A percentile compares a stretch with the other conserved stretches of the same genome.
These are phyloP conservation scores for Oxycera nigricornis DNA, from an alignment of 2,888 invertebrate species.

Conservation along the genomic window DNA sequence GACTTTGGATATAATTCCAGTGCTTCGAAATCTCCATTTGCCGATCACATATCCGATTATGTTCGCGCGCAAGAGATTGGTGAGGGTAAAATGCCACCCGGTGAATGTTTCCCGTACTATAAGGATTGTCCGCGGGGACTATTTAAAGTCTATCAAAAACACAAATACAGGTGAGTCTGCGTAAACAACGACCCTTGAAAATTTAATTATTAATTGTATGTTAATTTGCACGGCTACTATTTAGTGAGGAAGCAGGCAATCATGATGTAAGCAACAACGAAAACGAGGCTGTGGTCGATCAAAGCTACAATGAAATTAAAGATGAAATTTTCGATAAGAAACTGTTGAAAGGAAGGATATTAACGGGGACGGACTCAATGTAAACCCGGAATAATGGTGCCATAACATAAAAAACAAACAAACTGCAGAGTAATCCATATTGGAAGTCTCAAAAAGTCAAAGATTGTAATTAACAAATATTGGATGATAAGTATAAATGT, in stretches of 20 bases:
- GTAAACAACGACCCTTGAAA: background rate
- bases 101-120: conserved; percentile 87
- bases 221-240: no score
- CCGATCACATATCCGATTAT: conserved; percentile 76
- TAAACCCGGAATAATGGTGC: conserved; percentile 9
- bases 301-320: conserved; percentile 34
- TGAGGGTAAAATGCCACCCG: conserved; percentile 67
- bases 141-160: conserved; percentile 62
- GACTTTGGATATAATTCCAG: conserved; percentile 63
- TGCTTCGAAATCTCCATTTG: conserved; percentile 82
- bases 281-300: conserved; percentile 2
- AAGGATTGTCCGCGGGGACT: conserved; percentile 83
- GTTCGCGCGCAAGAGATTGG: conserved; percentile 82
- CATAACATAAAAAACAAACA: background rate
- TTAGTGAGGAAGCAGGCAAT: background rate
- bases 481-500: background rate
- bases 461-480: background rate
- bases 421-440: conserved; percentile 21
- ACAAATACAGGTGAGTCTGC: conserved; percentile 54
- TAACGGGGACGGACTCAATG: conserved; percentile 16
- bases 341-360: conserved; percentile 1
- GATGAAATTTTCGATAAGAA: conserved; percentile 20
- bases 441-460: conserved; percentile 22
- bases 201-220: background rate
- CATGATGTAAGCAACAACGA: conserved; percentile 5